A percentile compares a stretch with the other conserved stretches of the same genome.
Conservation (phyloP, 37 sponge, comb jelly and placozoan species). For the Petrosia ficiformis region DNA sequence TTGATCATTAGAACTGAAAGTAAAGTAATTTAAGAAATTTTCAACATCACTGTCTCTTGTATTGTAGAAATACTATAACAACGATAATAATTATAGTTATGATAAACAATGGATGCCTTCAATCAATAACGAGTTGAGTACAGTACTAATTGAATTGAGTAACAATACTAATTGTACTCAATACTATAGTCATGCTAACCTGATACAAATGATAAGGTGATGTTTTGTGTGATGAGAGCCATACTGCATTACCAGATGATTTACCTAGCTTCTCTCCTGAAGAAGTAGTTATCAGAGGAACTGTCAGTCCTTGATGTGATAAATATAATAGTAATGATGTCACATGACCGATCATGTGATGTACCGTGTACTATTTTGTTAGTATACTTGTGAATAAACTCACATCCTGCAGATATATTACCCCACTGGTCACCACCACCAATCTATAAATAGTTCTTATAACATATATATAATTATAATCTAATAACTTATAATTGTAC, state of each 20-base stretch:
- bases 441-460: no score
- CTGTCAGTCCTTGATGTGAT: conserved; percentile 51
- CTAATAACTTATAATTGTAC: neutral
- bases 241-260: conserved; percentile 69
- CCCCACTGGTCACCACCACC: conserved; percentile 90
- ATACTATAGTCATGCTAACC: conserved; percentile 27
- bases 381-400: conserved; percentile 49
- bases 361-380: conserved; percentile 60
- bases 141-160: no score
- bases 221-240: conserved; percentile 66
- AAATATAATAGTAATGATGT: neutral
- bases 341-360: neutral
- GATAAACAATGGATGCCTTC: no score
- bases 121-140: no score
- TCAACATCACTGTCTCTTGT: conserved; percentile 51
- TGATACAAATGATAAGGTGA: conserved; percentile 76
- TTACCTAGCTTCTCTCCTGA: conserved; percentile 81
- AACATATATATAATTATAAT: neutral
- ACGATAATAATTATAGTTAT: neutral
- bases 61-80: conserved; percentile 15
- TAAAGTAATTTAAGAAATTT: conserved; percentile 37
- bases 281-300: conserved; percentile 50
- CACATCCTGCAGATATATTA: conserved; percentile 71
- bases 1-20: conserved; percentile 46
- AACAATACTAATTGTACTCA: neutral